A percentile compares a stretch with the other conserved stretches of the same genome.
These are phyloP conservation scores for Globodera rostochiensis DNA, from an alignment of 1,140 invertebrate species.

Conservation along the genomic window DNA sequence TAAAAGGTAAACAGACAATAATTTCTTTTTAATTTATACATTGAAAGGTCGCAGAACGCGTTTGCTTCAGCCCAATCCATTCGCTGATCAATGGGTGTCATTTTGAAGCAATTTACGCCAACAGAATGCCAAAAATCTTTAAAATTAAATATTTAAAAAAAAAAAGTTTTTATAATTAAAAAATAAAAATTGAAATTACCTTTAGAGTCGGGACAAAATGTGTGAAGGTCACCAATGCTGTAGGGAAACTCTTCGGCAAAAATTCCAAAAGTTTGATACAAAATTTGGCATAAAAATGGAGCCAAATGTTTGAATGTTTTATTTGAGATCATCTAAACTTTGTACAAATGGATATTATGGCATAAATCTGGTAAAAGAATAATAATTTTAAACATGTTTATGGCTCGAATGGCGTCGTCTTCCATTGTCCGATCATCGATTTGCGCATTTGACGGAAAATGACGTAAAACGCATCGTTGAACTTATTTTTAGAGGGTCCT, in stretches of 20 bases:
- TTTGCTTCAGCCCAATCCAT: conserved; percentile 22
- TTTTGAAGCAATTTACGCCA: conserved; percentile 17
- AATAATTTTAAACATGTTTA: no score
- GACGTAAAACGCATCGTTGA: no score
- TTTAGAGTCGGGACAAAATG: conserved; percentile 31
- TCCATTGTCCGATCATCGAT: no score
- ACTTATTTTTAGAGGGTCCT: no score
- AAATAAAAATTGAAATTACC: conserved; percentile 8
- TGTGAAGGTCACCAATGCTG: conserved; percentile 18
- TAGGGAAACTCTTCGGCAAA: conserved; percentile 29
- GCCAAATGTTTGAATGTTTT: neutral
- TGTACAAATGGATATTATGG: no score
- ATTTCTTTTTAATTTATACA: neutral
- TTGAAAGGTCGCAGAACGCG: conserved; percentile 8
- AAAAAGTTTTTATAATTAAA: neutral
- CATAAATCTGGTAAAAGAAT: no score
- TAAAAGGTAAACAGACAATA: neutral
- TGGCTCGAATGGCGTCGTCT: no score
- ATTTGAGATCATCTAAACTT: neutral
- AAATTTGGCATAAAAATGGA: neutral
- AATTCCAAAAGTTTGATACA: neutral
- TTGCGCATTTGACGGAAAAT: no score
- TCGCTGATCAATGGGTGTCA: neutral
- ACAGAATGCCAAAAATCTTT: conserved; percentile 18
- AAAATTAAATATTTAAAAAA: neutral